Evolutionary conservation across 2,888 invertebrate species (phyloP), one percentile per base, ranked within the genome.

Genomic region (Mesorhabditis sp.): DNA sequence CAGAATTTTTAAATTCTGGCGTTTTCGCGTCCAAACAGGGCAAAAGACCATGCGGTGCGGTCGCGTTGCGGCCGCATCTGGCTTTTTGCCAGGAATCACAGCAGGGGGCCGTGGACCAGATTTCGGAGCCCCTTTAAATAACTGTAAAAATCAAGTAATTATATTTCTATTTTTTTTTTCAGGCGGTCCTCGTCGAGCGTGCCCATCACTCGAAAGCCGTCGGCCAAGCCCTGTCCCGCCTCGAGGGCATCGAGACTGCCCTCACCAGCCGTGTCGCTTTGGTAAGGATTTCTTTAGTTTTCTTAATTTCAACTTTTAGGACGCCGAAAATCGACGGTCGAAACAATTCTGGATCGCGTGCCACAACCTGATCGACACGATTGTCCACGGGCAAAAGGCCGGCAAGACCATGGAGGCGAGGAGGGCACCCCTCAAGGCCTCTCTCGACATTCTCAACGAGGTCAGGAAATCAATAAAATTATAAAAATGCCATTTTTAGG

Each of bases 261-360:
- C 87, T 93, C 43, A 90, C 91, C 87, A 76, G 79, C 65, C 79
- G 85, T 7, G 80, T 80, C n/a, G 80, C 80, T 65, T 66, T 78
- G 75, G 82, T 81, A 44, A 90, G 92, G 91, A 84, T 87, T 58
- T 58, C 4, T 68, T n/a, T 61, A 43, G 61, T 62, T 44, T 28
- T 42, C 7, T 13, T 42, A 6, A 42, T 41, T 15, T 68, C 43
- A 28, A 62, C 15, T 50, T 5, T 58, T 50, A 79, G 82, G 88
- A 88, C 78, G 86, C 86, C 69, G 84, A 86, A 65, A 87, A 88
- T 6, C 82, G 86, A 43, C 82, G 86, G 43, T 92, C 94, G 0
- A 94, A 95, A 87, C 90, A 93, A 44, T 89, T 96, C 77, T 96
- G 96, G 96, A 91, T 93, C 76, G 93, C 96, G 1, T 94, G 93